These are phyloP conservation scores for Gavialis gangeticus DNA, from an alignment of 2,113 vertebrate genomes.

Conservation along the genomic window DNA sequence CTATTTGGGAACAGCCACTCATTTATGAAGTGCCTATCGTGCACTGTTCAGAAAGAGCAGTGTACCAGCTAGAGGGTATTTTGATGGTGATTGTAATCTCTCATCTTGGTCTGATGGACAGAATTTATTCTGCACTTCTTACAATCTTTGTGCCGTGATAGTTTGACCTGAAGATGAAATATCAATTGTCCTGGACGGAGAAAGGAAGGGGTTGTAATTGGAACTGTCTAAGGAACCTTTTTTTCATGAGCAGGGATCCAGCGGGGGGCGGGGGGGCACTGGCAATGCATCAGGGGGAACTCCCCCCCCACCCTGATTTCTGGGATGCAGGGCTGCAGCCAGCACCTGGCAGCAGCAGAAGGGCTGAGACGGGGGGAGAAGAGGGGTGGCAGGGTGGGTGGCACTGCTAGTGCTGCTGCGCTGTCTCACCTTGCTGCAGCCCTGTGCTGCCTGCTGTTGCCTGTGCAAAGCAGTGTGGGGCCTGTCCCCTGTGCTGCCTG, in stretches of 20 bases:
- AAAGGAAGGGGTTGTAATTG: constrained; percentile 2
- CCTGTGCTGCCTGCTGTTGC: too few relatives aligned
- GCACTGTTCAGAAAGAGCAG: not conserved
- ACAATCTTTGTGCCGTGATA: fast-evolving
- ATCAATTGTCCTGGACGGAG: not conserved
- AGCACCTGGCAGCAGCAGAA: too few relatives aligned
- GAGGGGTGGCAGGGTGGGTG: too few relatives aligned
- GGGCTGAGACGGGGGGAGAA: too few relatives aligned
- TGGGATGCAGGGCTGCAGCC: too few relatives aligned
- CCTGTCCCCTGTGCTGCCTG: too few relatives aligned
- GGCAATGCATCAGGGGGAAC: too few relatives aligned
- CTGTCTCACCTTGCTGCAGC: too few relatives aligned
- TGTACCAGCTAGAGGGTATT: not conserved
- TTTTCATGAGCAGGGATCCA: not conserved
- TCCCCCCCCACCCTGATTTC: too few relatives aligned
- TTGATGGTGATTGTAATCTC: not conserved
- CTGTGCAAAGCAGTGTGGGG: too few relatives aligned
- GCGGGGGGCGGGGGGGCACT: too few relatives aligned
- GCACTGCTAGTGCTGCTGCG: too few relatives aligned
- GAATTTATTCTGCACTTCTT: not conserved
- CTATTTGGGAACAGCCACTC: not conserved
- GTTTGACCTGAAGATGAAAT: fast-evolving
- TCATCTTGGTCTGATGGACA: not conserved
- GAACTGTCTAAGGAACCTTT: not conserved
- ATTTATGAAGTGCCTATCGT: not conserved